Conservation (phyloP, 1,140 invertebrate species). For the Ptiloglossa arizonensis region DNA sequence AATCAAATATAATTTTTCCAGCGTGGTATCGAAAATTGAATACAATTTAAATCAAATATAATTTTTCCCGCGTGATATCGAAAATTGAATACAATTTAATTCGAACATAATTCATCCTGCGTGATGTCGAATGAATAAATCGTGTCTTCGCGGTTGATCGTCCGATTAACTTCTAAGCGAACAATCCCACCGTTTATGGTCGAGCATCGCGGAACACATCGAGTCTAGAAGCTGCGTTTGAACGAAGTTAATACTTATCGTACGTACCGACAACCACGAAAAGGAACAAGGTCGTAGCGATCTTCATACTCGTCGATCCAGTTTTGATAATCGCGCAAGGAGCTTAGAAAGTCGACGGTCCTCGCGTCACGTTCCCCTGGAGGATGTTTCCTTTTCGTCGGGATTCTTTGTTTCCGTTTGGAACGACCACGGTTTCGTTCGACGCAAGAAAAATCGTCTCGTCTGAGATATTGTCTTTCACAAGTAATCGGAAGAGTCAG, state of each 20-base stretch:
- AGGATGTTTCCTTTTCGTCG: conserved; percentile 25
- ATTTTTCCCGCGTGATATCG: too few species aligned
- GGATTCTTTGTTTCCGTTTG: not conserved
- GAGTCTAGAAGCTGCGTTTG: conserved; percentile 13
- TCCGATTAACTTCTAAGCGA: too few species aligned
- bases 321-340: conserved; percentile 52
- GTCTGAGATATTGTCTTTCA: not conserved
- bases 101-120: too few species aligned
- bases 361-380: conserved; percentile 8
- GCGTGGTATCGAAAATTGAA: too few species aligned
- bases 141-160: too few species aligned
- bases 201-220: not conserved
- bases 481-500: not conserved
- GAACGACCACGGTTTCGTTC: not conserved
- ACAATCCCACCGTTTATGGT: too few species aligned
- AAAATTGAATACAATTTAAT: too few species aligned
- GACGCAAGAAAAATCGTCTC: not conserved
- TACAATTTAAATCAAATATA: too few species aligned
- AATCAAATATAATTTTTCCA: too few species aligned
- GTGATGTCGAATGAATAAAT: too few species aligned
- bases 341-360: conserved; percentile 31
- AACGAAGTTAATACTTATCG: not conserved
- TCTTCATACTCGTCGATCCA: conserved; percentile 75
- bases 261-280: conserved; percentile 78
- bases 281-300: conserved; percentile 74